phyloP scores from a whole-genome alignment of 2,797 vertebrate species.

The Triplophysa bombifrons region DNA sequence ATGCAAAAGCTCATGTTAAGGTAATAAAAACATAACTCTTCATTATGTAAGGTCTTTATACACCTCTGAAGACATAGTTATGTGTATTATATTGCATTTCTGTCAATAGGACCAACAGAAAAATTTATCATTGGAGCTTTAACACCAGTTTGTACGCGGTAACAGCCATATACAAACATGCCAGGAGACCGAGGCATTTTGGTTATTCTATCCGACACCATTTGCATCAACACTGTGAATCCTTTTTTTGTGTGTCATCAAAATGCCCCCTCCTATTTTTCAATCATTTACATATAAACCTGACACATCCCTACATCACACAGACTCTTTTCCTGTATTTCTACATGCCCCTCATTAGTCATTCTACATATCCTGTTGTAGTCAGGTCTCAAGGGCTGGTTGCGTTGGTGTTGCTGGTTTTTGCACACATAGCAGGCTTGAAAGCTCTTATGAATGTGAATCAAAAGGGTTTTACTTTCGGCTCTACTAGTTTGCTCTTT shows the following conservation, averaged over 20 bases:
- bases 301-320: slow-evolving; percentile 20
- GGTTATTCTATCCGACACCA: neutral
- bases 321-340: slow-evolving; percentile 17
- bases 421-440: neutral
- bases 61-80: too few relatives aligned
- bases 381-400: neutral
- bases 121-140: too few relatives aligned
- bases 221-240: neutral
- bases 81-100: too few relatives aligned
- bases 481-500: neutral
- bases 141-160: neutral
- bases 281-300: slow-evolving; percentile 22
- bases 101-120: too few relatives aligned
- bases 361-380: neutral
- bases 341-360: slow-evolving; percentile 26
- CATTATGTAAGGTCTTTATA: too few relatives aligned
- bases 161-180: neutral
- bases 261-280: slow-evolving; percentile 47
- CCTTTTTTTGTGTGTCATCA: neutral
- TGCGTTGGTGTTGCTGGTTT: neutral
- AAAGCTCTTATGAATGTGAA: neutral
- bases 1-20: too few relatives aligned
- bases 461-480: neutral
- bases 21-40: too few relatives aligned
- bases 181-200: too few relatives aligned